phyloP scores from a whole-genome alignment of 2,113 vertebrate genomes.

The Saguinus imperator region DNA sequence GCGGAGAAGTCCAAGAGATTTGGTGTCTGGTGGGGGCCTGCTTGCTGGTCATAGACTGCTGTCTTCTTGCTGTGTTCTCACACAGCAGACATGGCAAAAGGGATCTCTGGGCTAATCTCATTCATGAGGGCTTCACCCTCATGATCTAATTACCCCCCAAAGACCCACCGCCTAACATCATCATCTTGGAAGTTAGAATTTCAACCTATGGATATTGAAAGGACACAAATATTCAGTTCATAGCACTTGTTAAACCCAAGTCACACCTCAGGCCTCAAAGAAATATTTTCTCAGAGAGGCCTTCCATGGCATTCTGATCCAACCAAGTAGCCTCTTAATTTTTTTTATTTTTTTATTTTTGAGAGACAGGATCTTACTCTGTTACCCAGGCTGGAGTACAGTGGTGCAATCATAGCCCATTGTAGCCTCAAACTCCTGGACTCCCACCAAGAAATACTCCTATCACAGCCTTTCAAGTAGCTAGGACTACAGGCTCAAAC shows the following conservation, averaged over 20 bases:
- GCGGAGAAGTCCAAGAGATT: not conserved
- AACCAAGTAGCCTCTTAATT: not conserved
- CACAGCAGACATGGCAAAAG: too few relatives aligned
- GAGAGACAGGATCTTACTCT: too few relatives aligned
- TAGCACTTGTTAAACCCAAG: not conserved
- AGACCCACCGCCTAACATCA: not conserved
- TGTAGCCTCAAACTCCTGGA: too few relatives aligned
- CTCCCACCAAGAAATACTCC: too few relatives aligned
- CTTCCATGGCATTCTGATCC: not conserved
- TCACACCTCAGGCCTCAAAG: not conserved
- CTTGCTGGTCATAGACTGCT: too few relatives aligned
- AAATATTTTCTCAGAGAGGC: not conserved
- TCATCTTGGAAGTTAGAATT: not conserved
- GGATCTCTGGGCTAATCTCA: not conserved
- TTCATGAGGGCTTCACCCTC: not conserved
- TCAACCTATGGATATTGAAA: not conserved
- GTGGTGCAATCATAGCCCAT: too few relatives aligned
- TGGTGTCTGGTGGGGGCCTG: not conserved
- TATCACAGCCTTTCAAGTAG: too few relatives aligned
- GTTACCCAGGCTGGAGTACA: too few relatives aligned
- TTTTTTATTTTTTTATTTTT: too few relatives aligned
- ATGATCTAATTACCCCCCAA: not conserved
- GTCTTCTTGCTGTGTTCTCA: not conserved
- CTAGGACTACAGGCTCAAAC: too few relatives aligned
- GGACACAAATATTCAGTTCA: not conserved